Evolutionary conservation across 2,888 invertebrate species (phyloP), one percentile per base, ranked within the genome.

Genomic region (Zonitis immaculata): DNA sequence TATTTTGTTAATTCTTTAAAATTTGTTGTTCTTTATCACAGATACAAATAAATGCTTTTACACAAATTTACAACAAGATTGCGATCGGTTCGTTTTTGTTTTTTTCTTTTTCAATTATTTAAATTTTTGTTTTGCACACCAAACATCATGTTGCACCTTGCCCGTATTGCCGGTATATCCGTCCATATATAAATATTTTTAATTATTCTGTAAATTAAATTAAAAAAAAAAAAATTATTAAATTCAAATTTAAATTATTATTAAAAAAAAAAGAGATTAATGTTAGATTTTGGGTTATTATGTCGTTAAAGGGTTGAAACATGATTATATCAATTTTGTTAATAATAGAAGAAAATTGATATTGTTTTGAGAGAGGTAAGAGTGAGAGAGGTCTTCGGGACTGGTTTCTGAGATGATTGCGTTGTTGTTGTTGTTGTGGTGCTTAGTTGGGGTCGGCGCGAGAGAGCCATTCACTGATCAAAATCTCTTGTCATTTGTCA

Each of bases 401-500:
- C 67, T 63, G 65, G 66, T 68, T 68, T 67, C n/a, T n/a, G n/a
- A n/a, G n/a, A n/a, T n/a, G n/a, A n/a, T n/a, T n/a, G n/a, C n/a
- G n/a, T n/a, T n/a, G n/a, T n/a, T n/a, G n/a, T n/a, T n/a, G n/a
- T n/a, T n/a, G n/a, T n/a, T n/a, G n/a, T n/a, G n/a, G n/a, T n/a
- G n/a, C n/a, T n/a, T n/a, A n/a, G 66, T 75, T 76, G 77, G 39
- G 55, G 51, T 51, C 42, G 52, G 51, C 58, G 59, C 56, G 61
- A 66, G 32, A 32, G 67, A 80, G 78, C 77, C 79, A 84, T 79
- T 80, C 80, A 79, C 78, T 76, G 86, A 86, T 86, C 82, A 81
- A 81, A 84, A 86, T 86, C 86, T 84, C 77, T 78, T 76, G 78
- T 84, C 85, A 86, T 86, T 86, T 86, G 85, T 86, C 86, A 86